Base-by-base conservation (phyloP, 1,140 invertebrate species). In the Octopus sinensis region DNA sequence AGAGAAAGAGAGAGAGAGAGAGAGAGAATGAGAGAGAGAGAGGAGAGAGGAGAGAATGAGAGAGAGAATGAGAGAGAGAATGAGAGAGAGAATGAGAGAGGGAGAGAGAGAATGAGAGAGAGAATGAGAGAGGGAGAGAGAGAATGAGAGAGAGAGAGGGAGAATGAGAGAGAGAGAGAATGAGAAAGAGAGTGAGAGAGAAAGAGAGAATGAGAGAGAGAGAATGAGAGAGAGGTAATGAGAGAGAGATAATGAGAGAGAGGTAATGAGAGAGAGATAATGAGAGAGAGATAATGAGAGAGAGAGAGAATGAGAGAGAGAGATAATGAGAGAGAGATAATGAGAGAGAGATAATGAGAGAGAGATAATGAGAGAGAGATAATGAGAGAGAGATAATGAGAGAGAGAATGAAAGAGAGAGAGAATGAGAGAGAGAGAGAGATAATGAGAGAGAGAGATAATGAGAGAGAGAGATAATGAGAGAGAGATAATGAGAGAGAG, bases 181-280 rank as follows among this genome's bases (percentile, higher is more conserved):
- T 7, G 56, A 62, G 17, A 62, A 62, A 62, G 17, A 62, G 17
- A 17, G 17, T 7, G 17, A 62, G 17, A 62, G 17, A 62, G 17
- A 17, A 62, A 62, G 17, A 62, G 56, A 62, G 17, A 62, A 62
- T 7, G 17, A 62, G 17, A 17, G 17, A 62, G 17, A 62, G 17
- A 17, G 7, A 76, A 51, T 10, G 23, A 23, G 17, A 23, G 9
- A 51, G 17, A 76, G 9, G 68, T 43, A 54, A 82, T n/a, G 62
- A 71, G 53, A 54, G 73, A 68, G 53, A 13, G 23, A 17, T 43
- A 68, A 77, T 79, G 53, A 53, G 68, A 81, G 75, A 81, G 62
- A 71, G 23, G 78, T 53, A 78, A 56, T 51, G 52, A 81, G 75
- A 62, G 71, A 75, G 53, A 79, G 81, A 79, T 51, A 75, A 62